These are phyloP conservation scores for Pseudochirops cupreus DNA, from an alignment of 2,797 vertebrate genomes.

Conservation along the genomic window DNA sequence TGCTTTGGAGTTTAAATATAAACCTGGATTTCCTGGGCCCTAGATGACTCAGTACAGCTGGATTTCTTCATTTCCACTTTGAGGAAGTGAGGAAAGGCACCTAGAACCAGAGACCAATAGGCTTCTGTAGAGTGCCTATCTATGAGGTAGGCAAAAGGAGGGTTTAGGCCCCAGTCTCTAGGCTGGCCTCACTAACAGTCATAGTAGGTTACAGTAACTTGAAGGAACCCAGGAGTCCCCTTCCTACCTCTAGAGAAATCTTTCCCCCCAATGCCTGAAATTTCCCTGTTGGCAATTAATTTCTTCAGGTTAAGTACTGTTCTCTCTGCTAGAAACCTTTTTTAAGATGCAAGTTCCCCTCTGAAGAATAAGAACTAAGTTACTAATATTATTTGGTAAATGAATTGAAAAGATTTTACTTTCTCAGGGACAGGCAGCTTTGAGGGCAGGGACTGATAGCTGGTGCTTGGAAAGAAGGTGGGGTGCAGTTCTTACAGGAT, in stretches of 20 bases:
- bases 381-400: background rate
- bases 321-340: background rate
- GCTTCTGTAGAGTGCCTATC: background rate
- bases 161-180: background rate
- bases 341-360: background rate
- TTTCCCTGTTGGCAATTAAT: background rate
- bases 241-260: background rate
- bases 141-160: background rate
- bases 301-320: background rate
- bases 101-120: background rate
- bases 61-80: background rate
- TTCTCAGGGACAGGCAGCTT: background rate
- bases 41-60: conserved; percentile 50
- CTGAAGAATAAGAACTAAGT: background rate
- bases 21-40: conserved; percentile 47
- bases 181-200: background rate
- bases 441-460: background rate
- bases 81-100: background rate
- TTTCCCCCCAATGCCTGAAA: background rate
- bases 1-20: conserved; percentile 44
- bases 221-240: background rate
- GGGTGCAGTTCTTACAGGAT: background rate
- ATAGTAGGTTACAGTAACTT: background rate
- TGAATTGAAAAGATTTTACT: background rate
- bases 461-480: background rate